Evolutionary conservation across 2,113 vertebrate genomes (phyloP).

Genomic region (Hirundichthys speculiger): DNA sequence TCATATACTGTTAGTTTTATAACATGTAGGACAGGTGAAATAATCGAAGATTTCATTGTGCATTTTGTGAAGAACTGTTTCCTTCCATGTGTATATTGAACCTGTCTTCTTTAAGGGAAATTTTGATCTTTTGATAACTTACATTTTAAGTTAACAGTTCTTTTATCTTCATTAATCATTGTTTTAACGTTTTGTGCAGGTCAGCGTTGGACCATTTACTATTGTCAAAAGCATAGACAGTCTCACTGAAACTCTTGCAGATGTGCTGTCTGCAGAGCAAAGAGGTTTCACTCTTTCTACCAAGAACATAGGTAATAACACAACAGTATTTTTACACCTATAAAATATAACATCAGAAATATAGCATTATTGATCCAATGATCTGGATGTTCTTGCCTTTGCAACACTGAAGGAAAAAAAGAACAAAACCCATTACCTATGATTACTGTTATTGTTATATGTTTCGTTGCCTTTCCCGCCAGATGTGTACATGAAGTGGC

Average conservation of each 20-base stretch:
- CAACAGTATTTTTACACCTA: not conserved
- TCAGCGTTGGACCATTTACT: constrained; percentile 69
- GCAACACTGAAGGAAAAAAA: not conserved
- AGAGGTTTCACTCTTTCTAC: constrained; percentile 77
- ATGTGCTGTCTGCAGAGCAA: constrained; percentile 59
- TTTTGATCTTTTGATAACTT: not conserved
- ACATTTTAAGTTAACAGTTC: not conserved
- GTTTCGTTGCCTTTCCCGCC: constrained; percentile 8
- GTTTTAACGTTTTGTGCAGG: constrained; percentile 30
- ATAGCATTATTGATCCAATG: not conserved
- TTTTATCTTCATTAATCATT: not conserved
- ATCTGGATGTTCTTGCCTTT: not conserved
- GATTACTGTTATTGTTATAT: not conserved
- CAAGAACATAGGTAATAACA: constrained; percentile 78
- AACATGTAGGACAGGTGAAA: not conserved
- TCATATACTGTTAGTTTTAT: not conserved
- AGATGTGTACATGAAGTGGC: constrained; percentile 77
- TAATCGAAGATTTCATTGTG: not conserved
- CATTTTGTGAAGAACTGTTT: too few species aligned
- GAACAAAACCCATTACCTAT: not conserved
- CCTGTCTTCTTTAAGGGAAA: not conserved
- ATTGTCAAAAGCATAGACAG: constrained; percentile 77
- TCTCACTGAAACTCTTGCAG: constrained; percentile 74
- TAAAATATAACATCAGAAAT: not conserved
- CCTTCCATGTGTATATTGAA: not conserved